Base-by-base conservation (phyloP, 2,113 vertebrate genomes). In the Ciconia boyciana region DNA sequence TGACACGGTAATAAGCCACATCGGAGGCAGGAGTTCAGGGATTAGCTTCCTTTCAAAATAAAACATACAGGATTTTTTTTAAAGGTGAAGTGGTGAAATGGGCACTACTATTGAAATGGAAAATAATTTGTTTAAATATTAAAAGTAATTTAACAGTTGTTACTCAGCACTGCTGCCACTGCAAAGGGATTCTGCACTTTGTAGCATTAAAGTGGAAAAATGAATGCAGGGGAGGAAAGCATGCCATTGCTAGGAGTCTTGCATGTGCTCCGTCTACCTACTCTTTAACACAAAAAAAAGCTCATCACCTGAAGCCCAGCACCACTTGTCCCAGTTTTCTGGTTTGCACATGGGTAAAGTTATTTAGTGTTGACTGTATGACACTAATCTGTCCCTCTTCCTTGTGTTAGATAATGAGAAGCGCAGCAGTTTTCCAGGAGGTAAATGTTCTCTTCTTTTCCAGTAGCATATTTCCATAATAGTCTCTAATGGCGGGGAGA, bases 331-430 rank as follows among this genome's bases (percentile, higher is more conserved):
- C 29, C 64, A 68, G 11, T 46, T 71, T 77, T 43, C 43, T 61
- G 17, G 7, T 64, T 39, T 76, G 58, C 26, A 43, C 18, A 1
- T 11, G 8, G 26, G 6, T 51, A 36, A 77, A 70, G 9, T 78
- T 11, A 43, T 66, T 72, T 15, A 17, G 6, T 51, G 29, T 34
- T 69, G n/a, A 44, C 31, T 81, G 13, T 19, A 3, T 89, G n/a
- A 55, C 20, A 13, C 68, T 94, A 32, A 77, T 39, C 52, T 96
- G 9, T 84, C 58, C 15, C 49, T 96, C 22, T 91, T 93, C 43
- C 29, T 90, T 79, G 29, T 70, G 8, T 16, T 52, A 97, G 97
- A 97, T 70, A 97, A 97, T 34, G 93, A 97, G 84, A 90, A 92
- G 81, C 14, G 18, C 44, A 39, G 12, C 3, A 7, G 6, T 24